phyloP scores from a whole-genome alignment of 2,888 invertebrate species.

The Clitarchus hookeri region DNA sequence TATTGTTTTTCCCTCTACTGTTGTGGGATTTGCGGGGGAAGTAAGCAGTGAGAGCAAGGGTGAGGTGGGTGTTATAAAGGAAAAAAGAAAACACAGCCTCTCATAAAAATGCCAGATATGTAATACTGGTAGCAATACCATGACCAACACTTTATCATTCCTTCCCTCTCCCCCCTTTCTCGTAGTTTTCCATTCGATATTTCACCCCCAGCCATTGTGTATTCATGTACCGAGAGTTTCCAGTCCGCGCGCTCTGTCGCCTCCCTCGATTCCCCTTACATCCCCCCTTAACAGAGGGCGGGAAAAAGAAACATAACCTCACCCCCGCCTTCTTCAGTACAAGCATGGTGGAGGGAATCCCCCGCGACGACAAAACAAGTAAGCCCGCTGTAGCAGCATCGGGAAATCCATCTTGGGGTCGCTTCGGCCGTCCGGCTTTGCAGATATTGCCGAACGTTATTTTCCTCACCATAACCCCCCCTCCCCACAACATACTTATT shows the following conservation, averaged over 20 bases:
- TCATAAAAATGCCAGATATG: conserved; percentile 14
- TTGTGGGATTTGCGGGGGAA: no score
- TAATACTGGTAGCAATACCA: background rate
- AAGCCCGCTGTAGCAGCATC: background rate
- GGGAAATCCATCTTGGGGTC: background rate
- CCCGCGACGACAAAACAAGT: background rate
- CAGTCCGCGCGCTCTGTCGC: background rate
- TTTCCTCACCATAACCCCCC: background rate
- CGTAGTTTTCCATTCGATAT: background rate
- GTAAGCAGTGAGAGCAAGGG: background rate
- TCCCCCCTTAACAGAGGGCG: background rate
- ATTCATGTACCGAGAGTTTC: background rate
- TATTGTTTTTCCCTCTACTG: background rate
- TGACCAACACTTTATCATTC: conserved; percentile 3
- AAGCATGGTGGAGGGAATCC: background rate
- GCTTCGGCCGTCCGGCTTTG: background rate
- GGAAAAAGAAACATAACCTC: no score
- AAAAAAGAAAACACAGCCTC: background rate
- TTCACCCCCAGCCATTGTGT: background rate
- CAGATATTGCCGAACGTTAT: background rate
- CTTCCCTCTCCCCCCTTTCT: background rate
- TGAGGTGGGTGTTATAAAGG: background rate
- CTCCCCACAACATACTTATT: no score
- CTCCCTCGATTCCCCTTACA: background rate
- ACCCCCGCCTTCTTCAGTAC: no score